Evolutionary conservation across 2,113 vertebrate species (phyloP), one percentile per base, ranked within the genome.

Genomic region (Poeciliopsis retropinna): DNA sequence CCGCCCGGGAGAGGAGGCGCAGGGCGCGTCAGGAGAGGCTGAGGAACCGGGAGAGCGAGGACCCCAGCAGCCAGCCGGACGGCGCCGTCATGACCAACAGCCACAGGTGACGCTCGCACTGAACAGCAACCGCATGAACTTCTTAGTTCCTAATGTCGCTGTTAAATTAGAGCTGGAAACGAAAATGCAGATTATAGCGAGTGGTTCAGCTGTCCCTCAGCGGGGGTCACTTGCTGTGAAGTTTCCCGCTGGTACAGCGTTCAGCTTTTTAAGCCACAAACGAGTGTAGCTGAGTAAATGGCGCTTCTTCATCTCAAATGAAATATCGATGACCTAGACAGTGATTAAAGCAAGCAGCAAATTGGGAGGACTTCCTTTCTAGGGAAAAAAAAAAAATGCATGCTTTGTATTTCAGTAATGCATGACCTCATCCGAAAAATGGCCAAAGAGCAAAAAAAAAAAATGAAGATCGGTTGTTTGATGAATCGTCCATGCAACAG

Each of bases 11-110:
- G 80, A 96, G 97, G 31, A 96, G 98, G 70, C 95, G 98, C 81
- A 89, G 97, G 54, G 98, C 97, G 51, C 95, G 98, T 6, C 97
- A 98, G 89, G 98, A 99, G 73, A 95, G 97, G 67, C 83, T 98
- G 86, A 92, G 93, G 81, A 78, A 57, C 86, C 87, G 82, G 73
- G 94, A 97, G 19, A 92, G 93, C 1, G 96, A 96, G 57, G 97
- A 97, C 31, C 71, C 91, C 22, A 77, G 93, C 67, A 92, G 94
- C 69, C 94, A 95, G 81, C 76, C 90, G 0, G 96, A 97, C 69
- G 94, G 93, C 65, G 73, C 92, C 19, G 94, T 95, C 80, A 76
- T 92, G 41, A 95, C 97, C 81, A 94, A 96, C 89, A 96, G 95
- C 84, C 97, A 97, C 94, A 98, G 96, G 98, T 99, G 90, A 91